These are phyloP conservation scores for Cheiracanthium punctorium DNA, from an alignment of 2,888 invertebrate genomes.

Conservation along the genomic window DNA sequence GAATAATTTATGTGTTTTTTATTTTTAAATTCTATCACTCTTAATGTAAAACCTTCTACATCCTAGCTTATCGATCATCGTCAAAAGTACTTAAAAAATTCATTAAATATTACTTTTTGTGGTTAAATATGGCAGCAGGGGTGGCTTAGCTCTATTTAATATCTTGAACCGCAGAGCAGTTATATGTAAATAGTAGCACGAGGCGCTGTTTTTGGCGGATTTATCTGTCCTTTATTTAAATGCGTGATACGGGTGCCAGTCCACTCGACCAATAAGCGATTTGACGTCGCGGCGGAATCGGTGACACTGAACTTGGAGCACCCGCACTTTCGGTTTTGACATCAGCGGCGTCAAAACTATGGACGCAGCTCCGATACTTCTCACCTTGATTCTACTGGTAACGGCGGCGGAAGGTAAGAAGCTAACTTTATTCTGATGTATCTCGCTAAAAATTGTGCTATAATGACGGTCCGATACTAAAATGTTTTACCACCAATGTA, in stretches of 20 bases:
- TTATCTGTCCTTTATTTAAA: slow-evolving; percentile 48
- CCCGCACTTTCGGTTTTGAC: slow-evolving; percentile 39
- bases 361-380: not conserved
- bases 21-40: too few species aligned
- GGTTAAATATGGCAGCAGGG: slow-evolving; percentile 16
- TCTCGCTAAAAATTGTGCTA: too few species aligned
- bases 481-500: too few species aligned
- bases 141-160: not conserved
- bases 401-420: slow-evolving; percentile 35
- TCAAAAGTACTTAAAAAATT: too few species aligned
- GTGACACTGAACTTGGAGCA: slow-evolving; percentile 57
- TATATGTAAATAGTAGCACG: not conserved
- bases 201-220: slow-evolving; percentile 17
- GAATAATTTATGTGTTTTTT: too few species aligned
- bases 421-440: too few species aligned
- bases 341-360: not conserved
- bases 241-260: slow-evolving; percentile 45
- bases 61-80: too few species aligned
- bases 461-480: too few species aligned
- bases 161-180: not conserved
- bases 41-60: too few species aligned
- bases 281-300: not conserved
- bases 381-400: not conserved
- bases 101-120: too few species aligned
- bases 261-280: slow-evolving; percentile 34